These are phyloP conservation scores for Ochotona curzoniae DNA, from an alignment of 2,113 vertebrate genomes.

Conservation along the genomic window DNA sequence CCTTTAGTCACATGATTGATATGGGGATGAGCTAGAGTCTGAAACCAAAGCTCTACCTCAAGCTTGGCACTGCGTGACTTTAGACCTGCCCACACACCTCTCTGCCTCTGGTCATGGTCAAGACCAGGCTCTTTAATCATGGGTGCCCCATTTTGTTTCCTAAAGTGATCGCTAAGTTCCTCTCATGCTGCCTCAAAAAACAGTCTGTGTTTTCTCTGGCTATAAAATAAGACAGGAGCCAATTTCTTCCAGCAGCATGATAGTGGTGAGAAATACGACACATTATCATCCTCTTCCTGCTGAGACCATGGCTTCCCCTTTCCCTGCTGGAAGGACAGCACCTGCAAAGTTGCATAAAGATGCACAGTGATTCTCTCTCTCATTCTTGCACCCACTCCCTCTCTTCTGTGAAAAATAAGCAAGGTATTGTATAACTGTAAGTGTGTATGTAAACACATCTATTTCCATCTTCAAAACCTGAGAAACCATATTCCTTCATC, in stretches of 20 bases:
- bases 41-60: background rate
- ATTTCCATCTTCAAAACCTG: conserved; percentile 1
- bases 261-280: background rate
- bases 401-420: conserved; percentile 35
- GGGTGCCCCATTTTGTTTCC: background rate
- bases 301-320: background rate
- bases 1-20: background rate
- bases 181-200: background rate
- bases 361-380: background rate
- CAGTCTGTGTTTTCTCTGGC: background rate
- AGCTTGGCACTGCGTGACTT: background rate
- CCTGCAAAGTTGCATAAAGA: background rate
- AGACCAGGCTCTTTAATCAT: background rate
- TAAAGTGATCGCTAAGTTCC: background rate
- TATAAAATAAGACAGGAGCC: background rate
- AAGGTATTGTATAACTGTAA: background rate
- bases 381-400: no score
- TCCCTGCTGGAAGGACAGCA: background rate
- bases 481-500: conserved; percentile 29
- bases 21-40: background rate
- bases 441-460: background rate
- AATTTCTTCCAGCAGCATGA: background rate
- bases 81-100: background rate
- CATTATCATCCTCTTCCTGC: background rate
- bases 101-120: background rate